Evolutionary conservation across 23 tunicate species (phyloP), one percentile per base, ranked within the genome.

Genomic region (Trididemnum clinides): DNA sequence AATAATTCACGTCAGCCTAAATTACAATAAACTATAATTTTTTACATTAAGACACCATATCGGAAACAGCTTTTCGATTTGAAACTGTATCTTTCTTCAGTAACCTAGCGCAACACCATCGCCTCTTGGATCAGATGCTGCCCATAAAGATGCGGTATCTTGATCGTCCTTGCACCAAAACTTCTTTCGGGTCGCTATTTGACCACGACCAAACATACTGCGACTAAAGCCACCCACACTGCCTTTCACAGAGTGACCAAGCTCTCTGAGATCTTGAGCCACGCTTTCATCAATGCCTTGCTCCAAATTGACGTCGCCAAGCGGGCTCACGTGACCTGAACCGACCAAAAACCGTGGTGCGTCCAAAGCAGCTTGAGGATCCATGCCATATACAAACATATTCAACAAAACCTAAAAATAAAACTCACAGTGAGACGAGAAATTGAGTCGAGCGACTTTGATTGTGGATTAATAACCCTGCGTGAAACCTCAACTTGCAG

Each of bases 291-390:
- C 34, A 2, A 94, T 94, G 22, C 92, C 98, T 35, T 78, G 70
- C 75, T 94, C 93, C 1, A 85, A 33, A 25, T 51, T 64, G n/a
- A 89, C 90, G 1, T 23, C 35, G 1, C 88, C 88, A 1, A 66
- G 27, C 26, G 86, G 71, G 22, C 65, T 30, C 20, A 28, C 2
- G 62, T 85, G 88, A 19, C 85, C 87, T 1, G 87, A 74, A 32
- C 86, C 87, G 2, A 94, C 72, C 39, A 91, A 34, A 25, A 89
- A 83, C 37, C 98, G 72, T 5, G 98, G 98, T 22, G 86, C 90
- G 36, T 94, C 98, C 39, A 94, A 76, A 1, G 98, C 98, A 75
- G 85, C 64, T 38, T 94, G 98, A 1, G 98, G 98, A 57, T 94
- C 82, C 94, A 89, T 89, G 22, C 93, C 93, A 75, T 85, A 94